Percentiles rank a stretch among this genome's conserved stretches.
These are phyloP conservation scores for Drosophila anomalata DNA, from an alignment of 2,888 invertebrate genomes.

Conservation along the genomic window DNA sequence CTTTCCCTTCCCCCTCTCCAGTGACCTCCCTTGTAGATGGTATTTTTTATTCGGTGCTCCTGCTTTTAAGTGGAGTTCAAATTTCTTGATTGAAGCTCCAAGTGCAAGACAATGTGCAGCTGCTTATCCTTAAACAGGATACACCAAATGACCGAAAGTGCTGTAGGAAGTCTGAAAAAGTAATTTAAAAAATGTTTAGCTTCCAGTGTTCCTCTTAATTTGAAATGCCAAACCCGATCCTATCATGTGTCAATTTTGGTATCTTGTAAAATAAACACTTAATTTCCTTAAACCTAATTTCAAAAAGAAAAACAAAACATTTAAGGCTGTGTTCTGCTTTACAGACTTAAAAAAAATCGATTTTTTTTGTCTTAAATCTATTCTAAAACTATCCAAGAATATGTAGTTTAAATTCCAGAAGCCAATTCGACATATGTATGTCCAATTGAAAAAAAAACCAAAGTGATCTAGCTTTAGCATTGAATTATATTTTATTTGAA, in stretches of 20 bases:
- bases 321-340: no score
- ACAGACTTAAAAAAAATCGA: no score
- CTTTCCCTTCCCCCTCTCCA: not conserved
- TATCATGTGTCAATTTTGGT: not conserved
- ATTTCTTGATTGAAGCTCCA: conserved; percentile 72
- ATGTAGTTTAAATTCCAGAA: no score
- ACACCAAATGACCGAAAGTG: conserved; percentile 22
- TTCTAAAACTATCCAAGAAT: no score
- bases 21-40: conserved; percentile 7
- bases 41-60: conserved; percentile 34
- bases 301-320: no score
- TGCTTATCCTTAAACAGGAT: conserved; percentile 66
- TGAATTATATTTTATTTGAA: no score
- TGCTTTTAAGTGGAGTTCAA: conserved; percentile 70
- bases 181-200: conserved; percentile 61
- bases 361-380: no score
- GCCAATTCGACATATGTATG: no score
- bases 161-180: conserved; percentile 5
- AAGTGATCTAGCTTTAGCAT: no score
- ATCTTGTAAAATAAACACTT: not conserved
- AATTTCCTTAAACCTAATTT: no score
- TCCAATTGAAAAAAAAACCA: no score
- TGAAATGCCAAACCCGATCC: not conserved
- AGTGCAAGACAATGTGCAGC: conserved; percentile 56
- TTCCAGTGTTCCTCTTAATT: not conserved